Conservation (phyloP, 2,888 invertebrate genomes). For the Siphlonurus alternatus region DNA sequence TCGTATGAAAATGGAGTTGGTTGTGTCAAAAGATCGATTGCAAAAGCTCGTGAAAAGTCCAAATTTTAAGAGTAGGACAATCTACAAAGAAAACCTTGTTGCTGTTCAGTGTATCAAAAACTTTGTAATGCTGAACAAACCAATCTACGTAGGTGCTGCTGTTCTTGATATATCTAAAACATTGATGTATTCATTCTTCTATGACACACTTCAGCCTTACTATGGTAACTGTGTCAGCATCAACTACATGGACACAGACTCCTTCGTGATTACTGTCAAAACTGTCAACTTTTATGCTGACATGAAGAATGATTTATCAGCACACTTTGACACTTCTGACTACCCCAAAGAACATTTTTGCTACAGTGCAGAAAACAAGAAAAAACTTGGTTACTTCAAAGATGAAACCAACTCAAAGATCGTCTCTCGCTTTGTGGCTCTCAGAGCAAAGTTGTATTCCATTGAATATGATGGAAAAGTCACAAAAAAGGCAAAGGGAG, state of each 20-base stretch:
- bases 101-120: neutral
- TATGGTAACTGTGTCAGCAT: constrained; percentile 8
- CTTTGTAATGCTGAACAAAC: constrained; percentile 18
- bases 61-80: too few species aligned
- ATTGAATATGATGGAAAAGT: neutral
- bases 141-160: constrained; percentile 18
- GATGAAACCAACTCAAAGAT: neutral
- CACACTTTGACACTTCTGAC: constrained; percentile 10
- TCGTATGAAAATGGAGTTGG: neutral
- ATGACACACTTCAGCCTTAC: constrained; percentile 14
- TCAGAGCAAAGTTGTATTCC: neutral
- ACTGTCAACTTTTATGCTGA: constrained; percentile 5
- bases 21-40: neutral
- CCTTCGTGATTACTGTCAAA: constrained; percentile 8
- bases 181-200: constrained; percentile 17
- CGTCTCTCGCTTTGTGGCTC: neutral
- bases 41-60: neutral
- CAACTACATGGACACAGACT: constrained; percentile 10
- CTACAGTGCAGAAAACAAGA: neutral
- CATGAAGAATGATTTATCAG: constrained; percentile 2
- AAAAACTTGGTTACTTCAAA: neutral
- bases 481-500: neutral
- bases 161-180: constrained; percentile 19
- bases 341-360: neutral
- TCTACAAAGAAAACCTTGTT: too few species aligned